Base-by-base conservation (phyloP, 2,797 vertebrate genomes). In the Peromyscus melanophrys region DNA sequence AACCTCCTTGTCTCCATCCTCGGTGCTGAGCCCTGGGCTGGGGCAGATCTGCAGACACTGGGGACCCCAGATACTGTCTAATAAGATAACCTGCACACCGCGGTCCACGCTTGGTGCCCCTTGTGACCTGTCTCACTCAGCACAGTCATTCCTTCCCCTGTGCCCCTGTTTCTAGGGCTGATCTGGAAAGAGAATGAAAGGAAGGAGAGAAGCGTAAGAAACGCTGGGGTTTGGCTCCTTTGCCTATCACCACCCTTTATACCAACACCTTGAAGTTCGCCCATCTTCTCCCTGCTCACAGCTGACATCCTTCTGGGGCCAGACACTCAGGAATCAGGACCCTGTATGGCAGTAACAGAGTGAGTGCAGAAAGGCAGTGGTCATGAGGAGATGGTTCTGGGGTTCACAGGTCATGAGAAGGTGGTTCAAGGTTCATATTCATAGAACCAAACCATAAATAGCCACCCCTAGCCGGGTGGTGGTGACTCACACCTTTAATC, bases 21-120 rank as follows among this genome's bases (percentile, higher is more conserved):
- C 16, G 40, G 37, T 61, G 65, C n/a, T 81, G 59, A 46, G 69
- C 4, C n/a, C 37, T 46, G 10, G 78, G 57, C 31, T 57, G 13
- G 40, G 14, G 61, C 52, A 80, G 34, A 89, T 34, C 10, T 67
- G 34, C 14, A 59, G 92, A 87, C 43, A 55, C 57, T 21, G 9
- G 69, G 49, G 25, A 75, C 6, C 40, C 17, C 57, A 61, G 46
- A 46, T 16, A 34, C 37, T 1, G 0, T 75, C 49, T 81, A 29
- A 43, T 0, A 19, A 0, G 6, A 49, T 7, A 37, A 46, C 59
- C 43, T 88, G 63, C 1, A 52, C 0, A 0, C 5, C 4, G 8
- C 0, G 10, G 27, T 37, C 63, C 63, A 3, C 1, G 17, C 29
- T 31, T 27, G 11, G 37, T 4, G 59, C n/a, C 23, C 84, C 46